Base-by-base conservation (phyloP, 2,888 invertebrate species). In the Ormyrus thymus region DNA sequence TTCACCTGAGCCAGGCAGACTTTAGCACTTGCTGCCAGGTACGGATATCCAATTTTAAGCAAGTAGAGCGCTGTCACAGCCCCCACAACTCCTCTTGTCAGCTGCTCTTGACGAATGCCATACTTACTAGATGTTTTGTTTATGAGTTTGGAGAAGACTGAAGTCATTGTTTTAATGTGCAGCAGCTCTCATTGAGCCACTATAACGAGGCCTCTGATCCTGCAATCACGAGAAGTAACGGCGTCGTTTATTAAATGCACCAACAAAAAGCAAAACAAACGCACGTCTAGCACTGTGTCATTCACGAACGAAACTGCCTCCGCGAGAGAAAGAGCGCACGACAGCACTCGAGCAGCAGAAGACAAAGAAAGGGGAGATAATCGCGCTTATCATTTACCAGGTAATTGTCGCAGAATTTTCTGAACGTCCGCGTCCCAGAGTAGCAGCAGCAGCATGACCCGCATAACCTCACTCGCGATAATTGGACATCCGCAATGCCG, bases 131-230 rank as follows among this genome's bases (percentile, higher is more conserved):
- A 92, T 76, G 93, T 91, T 82, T 91, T 91, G 85, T 93, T 92
- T 79, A 94, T 87, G 83, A 93, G 92, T 89, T 95, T 95, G 3
- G 95, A 95, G 83, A 94, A 91, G 83, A 93, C 92, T 77, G 92
- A 90, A 77, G 93, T 92, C 93, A 93, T 93, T 83, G 56, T 79
- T 51, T 76, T 10, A 66, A 64, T 29, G 43, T 6, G 6, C 15
- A 7, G 61, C 11, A 7, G 56, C 62, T 73, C 65, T 74, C 65
- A 65, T 72, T 45, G 62, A 72, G 62, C 55, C 69, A 75, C 50
- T 46, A 10, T 4, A 43, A 51, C 48, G 58, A 74, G 15, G 46
- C 45, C n/a, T 50, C 51, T n/a, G 29, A 58, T 13, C 53, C 66
- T 65, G 56, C 48, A 65, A 51, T 58, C n/a, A 7, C 29, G 6